Conservation (phyloP, 2,797 vertebrate genomes). For the Manis crassicaudata region DNA sequence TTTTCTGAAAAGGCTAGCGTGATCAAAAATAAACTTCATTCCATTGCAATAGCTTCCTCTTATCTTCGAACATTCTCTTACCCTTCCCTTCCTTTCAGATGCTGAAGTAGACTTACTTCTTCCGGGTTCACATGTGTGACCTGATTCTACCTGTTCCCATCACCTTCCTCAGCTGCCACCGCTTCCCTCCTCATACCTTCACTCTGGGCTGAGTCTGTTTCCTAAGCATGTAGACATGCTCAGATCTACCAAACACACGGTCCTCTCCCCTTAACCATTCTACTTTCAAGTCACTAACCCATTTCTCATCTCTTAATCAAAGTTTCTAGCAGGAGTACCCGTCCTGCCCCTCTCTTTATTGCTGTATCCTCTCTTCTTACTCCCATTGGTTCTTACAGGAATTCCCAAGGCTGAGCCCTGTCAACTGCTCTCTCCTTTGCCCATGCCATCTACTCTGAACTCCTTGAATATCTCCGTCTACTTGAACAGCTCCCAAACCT, state of each 20-base stretch:
- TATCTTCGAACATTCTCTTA: not conserved
- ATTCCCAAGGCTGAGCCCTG: not conserved
- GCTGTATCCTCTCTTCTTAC: not conserved
- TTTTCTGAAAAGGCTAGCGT: not conserved
- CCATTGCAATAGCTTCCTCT: not conserved
- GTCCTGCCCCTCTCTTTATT: not conserved
- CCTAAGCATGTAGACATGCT: not conserved
- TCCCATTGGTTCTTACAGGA: not conserved
- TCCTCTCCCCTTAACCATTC: not conserved
- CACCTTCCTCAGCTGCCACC: not conserved
- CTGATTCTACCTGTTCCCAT: not conserved
- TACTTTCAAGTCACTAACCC: not conserved
- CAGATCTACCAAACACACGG: not conserved
- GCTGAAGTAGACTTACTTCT: not conserved
- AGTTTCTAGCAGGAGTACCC: not conserved
- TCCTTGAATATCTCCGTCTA: not conserved
- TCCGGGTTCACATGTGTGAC: not conserved
- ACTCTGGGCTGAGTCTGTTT: not conserved
- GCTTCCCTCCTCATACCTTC: not conserved
- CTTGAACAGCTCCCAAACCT: not conserved
- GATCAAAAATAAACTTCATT: not conserved
- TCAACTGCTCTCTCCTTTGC: not conserved
- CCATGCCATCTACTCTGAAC: not conserved
- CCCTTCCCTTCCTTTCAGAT: not conserved
- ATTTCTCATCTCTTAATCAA: not conserved